Percentiles rank a stretch among this genome's conserved stretches.
Conservation (phyloP, 2,888 invertebrate species). For the Heliothis peltigera region DNA sequence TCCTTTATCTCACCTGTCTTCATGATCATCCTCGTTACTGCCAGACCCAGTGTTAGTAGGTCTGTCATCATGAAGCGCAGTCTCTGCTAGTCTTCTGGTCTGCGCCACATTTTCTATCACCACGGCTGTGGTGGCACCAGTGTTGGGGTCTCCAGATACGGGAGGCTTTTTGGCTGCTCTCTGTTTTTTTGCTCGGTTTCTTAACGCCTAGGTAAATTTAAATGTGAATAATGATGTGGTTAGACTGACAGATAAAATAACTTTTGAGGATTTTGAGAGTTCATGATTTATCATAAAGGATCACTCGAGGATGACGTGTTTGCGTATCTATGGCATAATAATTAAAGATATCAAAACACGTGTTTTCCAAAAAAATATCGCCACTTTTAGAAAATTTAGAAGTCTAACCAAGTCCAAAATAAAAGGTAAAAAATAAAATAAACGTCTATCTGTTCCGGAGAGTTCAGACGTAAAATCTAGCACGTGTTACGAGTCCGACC, state of each 20-base stretch:
- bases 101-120: conserved; percentile 97
- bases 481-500: conserved; percentile 29
- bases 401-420: background rate
- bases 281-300: no score
- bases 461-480: conserved; percentile 8
- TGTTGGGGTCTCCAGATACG: conserved; percentile 92
- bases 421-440: conserved; percentile 1
- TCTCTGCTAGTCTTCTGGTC: conserved; percentile 94
- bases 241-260: background rate
- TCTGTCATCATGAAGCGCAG: conserved; percentile 94
- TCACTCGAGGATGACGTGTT: no score
- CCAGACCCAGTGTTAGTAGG: conserved; percentile 95
- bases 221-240: background rate
- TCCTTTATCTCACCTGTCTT: conserved; percentile 75
- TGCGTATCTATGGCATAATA: no score
- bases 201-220: conserved; percentile 92
- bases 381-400: background rate
- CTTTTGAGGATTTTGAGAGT: background rate
- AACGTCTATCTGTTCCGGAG: conserved; percentile 2
- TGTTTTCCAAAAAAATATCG: no score
- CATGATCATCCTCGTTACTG: conserved; percentile 82
- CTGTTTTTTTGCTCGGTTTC: conserved; percentile 95
- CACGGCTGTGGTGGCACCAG: conserved; percentile 93
- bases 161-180: conserved; percentile 95
- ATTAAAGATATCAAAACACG: no score